phyloP scores from a whole-genome alignment of 1,140 invertebrate species.

The Microplitis demolitor region DNA sequence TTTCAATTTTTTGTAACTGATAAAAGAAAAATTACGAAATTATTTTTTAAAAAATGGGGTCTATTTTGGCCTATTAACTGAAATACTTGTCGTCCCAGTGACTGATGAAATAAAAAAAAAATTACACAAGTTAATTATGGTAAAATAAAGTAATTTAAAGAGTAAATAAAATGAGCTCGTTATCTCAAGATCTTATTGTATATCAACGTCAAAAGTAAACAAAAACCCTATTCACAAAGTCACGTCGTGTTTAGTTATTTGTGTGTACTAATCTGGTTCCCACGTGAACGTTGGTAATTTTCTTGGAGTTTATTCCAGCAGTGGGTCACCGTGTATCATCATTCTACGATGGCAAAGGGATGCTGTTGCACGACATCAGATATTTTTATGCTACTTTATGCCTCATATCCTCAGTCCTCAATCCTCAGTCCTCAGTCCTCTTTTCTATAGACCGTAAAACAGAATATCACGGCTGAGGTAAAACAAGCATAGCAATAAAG shows the following conservation, averaged over 20 bases:
- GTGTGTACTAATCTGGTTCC: conserved; percentile 5
- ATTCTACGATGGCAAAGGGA: conserved; percentile 21
- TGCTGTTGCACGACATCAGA: conserved; percentile 9
- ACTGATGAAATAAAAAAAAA: no score
- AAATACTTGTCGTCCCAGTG: no score
- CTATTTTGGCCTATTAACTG: no score
- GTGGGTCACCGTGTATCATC: conserved; percentile 35
- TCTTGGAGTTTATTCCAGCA: conserved; percentile 16
- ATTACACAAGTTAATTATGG: background rate
- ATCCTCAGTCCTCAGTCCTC: no score
- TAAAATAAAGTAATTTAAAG: background rate
- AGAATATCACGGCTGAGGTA: no score
- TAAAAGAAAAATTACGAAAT: no score
- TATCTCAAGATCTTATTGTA: background rate
- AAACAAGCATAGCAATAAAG: background rate
- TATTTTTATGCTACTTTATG: background rate
- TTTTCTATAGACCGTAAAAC: background rate
- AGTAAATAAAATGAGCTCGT: background rate
- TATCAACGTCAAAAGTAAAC: conserved; percentile 14
- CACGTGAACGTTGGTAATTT: conserved; percentile 22
- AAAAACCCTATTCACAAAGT: background rate
- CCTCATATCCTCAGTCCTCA: background rate
- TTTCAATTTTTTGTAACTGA: no score
- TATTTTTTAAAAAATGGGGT: no score
- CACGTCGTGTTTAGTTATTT: background rate